These are phyloP conservation scores for Apamea sordens DNA, from an alignment of 2,888 invertebrate species.

Conservation along the genomic window DNA sequence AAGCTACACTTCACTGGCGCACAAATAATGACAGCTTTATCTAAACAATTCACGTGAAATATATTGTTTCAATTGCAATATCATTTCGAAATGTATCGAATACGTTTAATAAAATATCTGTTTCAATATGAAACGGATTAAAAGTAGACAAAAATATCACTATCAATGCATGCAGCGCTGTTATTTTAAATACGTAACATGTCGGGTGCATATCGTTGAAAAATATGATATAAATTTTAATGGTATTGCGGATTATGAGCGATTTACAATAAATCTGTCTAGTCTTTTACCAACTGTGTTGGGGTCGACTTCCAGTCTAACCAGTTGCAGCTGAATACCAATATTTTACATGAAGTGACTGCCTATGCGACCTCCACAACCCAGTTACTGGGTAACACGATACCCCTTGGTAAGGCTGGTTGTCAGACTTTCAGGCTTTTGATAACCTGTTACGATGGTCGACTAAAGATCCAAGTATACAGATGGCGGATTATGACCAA, in stretches of 20 bases:
- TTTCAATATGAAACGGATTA: constrained; percentile 21
- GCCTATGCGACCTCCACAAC: neutral
- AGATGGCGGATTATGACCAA: neutral
- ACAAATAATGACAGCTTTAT: constrained; percentile 23
- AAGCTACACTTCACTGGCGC: neutral
- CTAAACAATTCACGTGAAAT: constrained; percentile 17
- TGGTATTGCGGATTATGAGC: neutral
- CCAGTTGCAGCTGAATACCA: neutral
- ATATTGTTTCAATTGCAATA: constrained; percentile 31
- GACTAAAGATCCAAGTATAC: neutral
- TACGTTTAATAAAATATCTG: constrained; percentile 7
- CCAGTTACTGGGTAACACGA: neutral
- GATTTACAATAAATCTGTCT: neutral
- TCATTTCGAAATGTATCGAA: constrained; percentile 8
- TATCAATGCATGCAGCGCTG: constrained; percentile 35
- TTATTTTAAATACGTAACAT: constrained; percentile 5
- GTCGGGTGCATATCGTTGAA: neutral
- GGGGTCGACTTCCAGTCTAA: no score
- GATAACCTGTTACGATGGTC: neutral
- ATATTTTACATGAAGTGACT: neutral
- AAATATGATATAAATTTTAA: constrained; percentile 33
- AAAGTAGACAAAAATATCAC: constrained; percentile 9
- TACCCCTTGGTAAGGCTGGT: neutral
- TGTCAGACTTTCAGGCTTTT: neutral
- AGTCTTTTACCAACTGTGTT: no score